Evolutionary conservation across 2,888 invertebrate species (phyloP), one percentile per base, ranked within the genome.

Genomic region (Pollenia labialis): DNA sequence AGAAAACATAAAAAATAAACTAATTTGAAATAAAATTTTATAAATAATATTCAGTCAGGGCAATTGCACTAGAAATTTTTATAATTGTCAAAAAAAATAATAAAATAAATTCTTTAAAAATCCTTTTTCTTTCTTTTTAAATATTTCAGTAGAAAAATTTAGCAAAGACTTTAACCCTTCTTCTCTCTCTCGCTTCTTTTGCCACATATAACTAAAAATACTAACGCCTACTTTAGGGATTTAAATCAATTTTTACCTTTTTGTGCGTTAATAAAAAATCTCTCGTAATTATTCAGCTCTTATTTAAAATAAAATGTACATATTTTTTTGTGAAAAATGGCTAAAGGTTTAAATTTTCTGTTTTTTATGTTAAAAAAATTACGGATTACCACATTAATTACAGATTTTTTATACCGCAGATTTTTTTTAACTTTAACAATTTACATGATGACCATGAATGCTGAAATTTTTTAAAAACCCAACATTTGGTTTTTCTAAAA

Each of bases 361-460:
- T 32, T 32, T 6, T 32, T 32, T 32, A 32, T 32, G 32, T 32
- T 32, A 32, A n/a, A 50, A 68, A 18, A 46, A 58, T 54, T 0
- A 54, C 32, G 18, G 52, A 76, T 23, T 44, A 75, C 81, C 42
- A 44, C 81, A 75, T 82, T 69, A 82, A 54, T 60, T 75, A 52
- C 81, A 82, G 81, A 62, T 75, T 46, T 42, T 69, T 68, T 50
- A 79, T 40, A 4, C 40, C 42, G 71, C 56, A 42, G 40, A 4
- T 9, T 16, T 46, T 58, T 42, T 58, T 42, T 44, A 32, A 32
- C 44, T 3, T 46, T 4, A 1, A 9, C 4, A 50, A 16, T 52
- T 69, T 69, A 40, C 0, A 40, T 4, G 16, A 40, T 10, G 16
- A 69, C 40, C 69, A 69, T 50, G 11, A 52, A 8, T 14, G 12